A percentile compares a stretch with the other conserved stretches of the same genome.
These are phyloP conservation scores for Harpalus rubripes DNA, from an alignment of 2,888 invertebrate genomes.

Conservation along the genomic window DNA sequence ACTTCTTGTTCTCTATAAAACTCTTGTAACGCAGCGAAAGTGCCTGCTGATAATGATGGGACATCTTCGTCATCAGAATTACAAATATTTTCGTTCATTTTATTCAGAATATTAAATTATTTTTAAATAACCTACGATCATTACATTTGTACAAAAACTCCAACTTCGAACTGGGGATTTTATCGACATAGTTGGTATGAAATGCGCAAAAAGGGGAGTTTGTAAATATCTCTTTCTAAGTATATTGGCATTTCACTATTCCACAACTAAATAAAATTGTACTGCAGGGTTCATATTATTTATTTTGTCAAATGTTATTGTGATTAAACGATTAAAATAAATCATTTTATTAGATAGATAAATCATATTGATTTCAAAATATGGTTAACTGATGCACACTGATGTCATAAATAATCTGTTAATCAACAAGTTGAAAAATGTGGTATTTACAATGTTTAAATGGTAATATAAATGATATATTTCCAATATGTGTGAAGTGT, in stretches of 20 bases:
- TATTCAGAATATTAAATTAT: constrained; percentile 13
- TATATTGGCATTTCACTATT: too few relatives aligned
- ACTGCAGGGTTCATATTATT: too few relatives aligned
- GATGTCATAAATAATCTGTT: too few relatives aligned
- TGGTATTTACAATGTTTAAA: constrained; percentile 43
- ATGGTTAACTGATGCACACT: too few relatives aligned
- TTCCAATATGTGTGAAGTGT: neutral
- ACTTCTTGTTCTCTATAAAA: constrained; percentile 87
- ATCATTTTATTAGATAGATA: too few relatives aligned
- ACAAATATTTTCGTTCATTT: neutral
- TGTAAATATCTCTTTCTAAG: too few relatives aligned
- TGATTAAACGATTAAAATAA: too few relatives aligned
- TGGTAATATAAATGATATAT: constrained; percentile 24
- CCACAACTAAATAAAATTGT: too few relatives aligned
- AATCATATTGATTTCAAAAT: too few relatives aligned
- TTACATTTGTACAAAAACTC: neutral
- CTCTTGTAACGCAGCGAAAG: constrained; percentile 87
- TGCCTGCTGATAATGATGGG: constrained; percentile 84
- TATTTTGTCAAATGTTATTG: too few relatives aligned
- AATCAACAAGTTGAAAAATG: constrained; percentile 26
- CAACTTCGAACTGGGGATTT: neutral
- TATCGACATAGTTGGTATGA: too few relatives aligned
- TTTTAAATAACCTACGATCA: neutral
- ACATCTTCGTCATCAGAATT: constrained; percentile 78
- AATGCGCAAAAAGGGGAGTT: too few relatives aligned